These are phyloP conservation scores for Matsumurasca onukii DNA, from an alignment of 1,140 invertebrate genomes.

Conservation along the genomic window DNA sequence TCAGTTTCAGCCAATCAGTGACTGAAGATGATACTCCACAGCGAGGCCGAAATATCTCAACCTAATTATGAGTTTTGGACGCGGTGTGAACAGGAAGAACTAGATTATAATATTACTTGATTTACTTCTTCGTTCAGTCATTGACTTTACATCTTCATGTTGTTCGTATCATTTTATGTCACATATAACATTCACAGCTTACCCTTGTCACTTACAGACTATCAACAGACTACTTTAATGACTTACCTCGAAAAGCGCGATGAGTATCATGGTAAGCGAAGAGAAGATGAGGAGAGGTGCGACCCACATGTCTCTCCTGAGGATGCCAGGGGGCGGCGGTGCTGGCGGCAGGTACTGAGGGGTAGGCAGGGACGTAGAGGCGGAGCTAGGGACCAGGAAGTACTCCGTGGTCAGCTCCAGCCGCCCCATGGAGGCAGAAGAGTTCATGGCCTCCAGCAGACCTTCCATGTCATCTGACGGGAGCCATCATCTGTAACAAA, in stretches of 20 bases:
- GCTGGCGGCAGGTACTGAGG: conserved; percentile 24
- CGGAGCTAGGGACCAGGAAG: conserved; percentile 38
- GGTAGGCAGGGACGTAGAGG: neutral
- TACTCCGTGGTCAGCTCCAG: conserved; percentile 42
- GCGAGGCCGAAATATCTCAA: too few species aligned
- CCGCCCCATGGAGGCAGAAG: conserved; percentile 33
- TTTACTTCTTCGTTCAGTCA: too few species aligned
- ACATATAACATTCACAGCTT: too few species aligned
- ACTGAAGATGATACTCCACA: too few species aligned
- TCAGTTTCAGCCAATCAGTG: too few species aligned
- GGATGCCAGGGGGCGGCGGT: conserved; percentile 24
- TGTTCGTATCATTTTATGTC: too few species aligned
- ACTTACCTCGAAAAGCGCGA: conserved; percentile 43
- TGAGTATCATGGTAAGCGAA: conserved; percentile 43
- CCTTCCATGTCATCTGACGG: conserved; percentile 12
- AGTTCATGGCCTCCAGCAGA: conserved; percentile 19
- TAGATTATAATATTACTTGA: too few species aligned
- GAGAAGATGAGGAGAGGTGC: conserved; percentile 43
- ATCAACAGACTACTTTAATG: too few species aligned
- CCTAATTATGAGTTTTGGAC: too few species aligned
- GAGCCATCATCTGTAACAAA: conserved; percentile 13
- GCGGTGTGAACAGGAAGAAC: too few species aligned
- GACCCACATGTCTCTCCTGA: conserved; percentile 43
- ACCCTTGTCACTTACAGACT: too few species aligned
- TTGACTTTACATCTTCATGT: too few species aligned